Base-by-base conservation (phyloP, 2,113 vertebrate species). In the Numida meleagris region DNA sequence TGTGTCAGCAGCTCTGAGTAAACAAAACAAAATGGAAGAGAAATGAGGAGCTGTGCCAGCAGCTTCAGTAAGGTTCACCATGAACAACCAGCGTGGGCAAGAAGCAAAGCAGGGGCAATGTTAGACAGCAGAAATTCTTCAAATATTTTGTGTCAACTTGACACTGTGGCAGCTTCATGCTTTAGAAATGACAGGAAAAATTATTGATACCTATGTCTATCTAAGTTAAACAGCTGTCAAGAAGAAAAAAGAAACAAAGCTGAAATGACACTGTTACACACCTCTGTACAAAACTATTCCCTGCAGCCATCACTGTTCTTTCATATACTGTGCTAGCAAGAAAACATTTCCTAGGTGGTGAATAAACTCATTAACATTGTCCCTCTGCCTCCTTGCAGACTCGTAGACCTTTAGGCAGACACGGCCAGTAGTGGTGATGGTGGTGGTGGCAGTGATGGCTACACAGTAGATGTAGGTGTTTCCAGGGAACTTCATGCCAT, bases 141-240 rank as follows among this genome's bases (percentile, higher is more conserved):
- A 1, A 51, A 33, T 59, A 71, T 71, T 82, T 85, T 67, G 12
- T 40, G 82, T 0, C 1, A 16, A 65, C 4, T 18, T 92, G 42
- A 38, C 24, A 45, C 11, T 14, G 27, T 58, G 19, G 29, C 67
- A 76, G 55, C 57, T 94, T 94, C 77, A 88, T 86, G 73, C 72
- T 94, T 68, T 94, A 94, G 74, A 97, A 92, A 94, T 90, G 5
- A 95, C 74, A 63, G 82, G 62, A 9, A 34, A 85, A 83, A 95
- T 84, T 95, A 95, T 94, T 61, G 19, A 91, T 95, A 95, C 10
- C 24, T 83, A 46, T 7, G 11, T 42, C 68, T 76, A 6, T 81
- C 77, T 80, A 93, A 96, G 78, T 77, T 95, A 93, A 94, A 88
- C 82, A 95, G 82, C 90, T 96, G 94, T 91, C 86, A 97, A 91